These are phyloP conservation scores for Sinhomidia bicolor DNA, from an alignment of 2,888 invertebrate species.

Conservation along the genomic window DNA sequence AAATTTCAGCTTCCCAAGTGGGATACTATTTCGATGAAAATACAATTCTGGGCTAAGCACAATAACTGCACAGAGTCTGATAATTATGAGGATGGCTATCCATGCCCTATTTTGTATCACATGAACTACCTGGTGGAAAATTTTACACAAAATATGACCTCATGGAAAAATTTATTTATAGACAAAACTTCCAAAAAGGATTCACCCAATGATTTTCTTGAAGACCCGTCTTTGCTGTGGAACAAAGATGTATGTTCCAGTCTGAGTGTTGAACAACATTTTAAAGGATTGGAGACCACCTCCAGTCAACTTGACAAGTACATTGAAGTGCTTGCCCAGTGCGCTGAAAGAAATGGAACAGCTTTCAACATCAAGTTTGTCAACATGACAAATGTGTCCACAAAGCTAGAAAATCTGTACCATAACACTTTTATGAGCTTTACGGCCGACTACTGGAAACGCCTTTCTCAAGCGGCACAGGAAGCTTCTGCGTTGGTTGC, in stretches of 20 bases:
- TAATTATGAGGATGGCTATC: slow-evolving; percentile 68
- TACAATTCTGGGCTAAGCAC: slow-evolving; percentile 71
- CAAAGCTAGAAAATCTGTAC: slow-evolving; percentile 63
- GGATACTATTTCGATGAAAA: slow-evolving; percentile 65
- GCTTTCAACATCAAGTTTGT: slow-evolving; percentile 42
- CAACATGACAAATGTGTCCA: slow-evolving; percentile 51
- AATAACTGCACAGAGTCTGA: slow-evolving; percentile 73
- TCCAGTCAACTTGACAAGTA: slow-evolving; percentile 59
- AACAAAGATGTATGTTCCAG: background rate
- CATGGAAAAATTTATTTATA: slow-evolving; percentile 70
- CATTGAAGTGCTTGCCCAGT: slow-evolving; percentile 42
- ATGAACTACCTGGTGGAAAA: slow-evolving; percentile 66
- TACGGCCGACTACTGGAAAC: slow-evolving; percentile 64
- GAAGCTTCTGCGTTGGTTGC: slow-evolving; percentile 45
- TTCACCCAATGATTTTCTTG: slow-evolving; percentile 1
- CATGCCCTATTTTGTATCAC: slow-evolving; percentile 73
- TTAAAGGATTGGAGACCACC: slow-evolving; percentile 43
- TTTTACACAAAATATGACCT: slow-evolving; percentile 66
- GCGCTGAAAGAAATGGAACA: slow-evolving; percentile 42
- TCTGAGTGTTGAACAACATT: slow-evolving; percentile 63
- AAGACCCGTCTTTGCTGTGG: slow-evolving; percentile 45
- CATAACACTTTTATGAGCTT: slow-evolving; percentile 68
- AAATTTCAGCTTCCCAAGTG: slow-evolving; percentile 67
- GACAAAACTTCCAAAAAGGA: background rate
- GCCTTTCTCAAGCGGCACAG: background rate